Evolutionary conservation across 2,888 invertebrate genomes (phyloP).

Genomic region (Drosophila conformis): DNA sequence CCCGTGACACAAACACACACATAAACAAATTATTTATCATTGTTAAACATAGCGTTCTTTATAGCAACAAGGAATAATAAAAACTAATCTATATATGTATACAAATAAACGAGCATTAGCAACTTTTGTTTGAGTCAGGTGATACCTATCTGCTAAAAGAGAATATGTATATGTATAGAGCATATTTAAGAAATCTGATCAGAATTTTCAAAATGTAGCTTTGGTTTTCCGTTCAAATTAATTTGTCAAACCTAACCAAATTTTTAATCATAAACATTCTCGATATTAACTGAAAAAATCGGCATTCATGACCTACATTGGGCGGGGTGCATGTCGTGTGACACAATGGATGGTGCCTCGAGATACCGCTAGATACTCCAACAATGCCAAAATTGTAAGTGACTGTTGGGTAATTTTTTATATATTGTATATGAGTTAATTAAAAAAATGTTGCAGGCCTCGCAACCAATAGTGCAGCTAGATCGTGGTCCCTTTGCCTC

Average conservation of each 20-base stretch:
- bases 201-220: background rate
- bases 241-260: background rate
- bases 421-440: background rate
- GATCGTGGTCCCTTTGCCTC: conserved; percentile 82
- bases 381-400: conserved; percentile 8
- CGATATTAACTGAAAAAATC: conserved; percentile 40
- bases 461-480: background rate
- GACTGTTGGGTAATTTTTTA: background rate
- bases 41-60: conserved; percentile 71
- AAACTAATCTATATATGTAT: conserved; percentile 50
- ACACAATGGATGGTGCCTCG: background rate
- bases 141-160: background rate
- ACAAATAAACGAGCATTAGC: background rate
- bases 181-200: background rate
- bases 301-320: conserved; percentile 9
- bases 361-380: conserved; percentile 13
- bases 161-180: background rate
- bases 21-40: conserved; percentile 61
- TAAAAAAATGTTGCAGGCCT: background rate
- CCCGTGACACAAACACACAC: conserved; percentile 43
- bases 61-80: conserved; percentile 68
- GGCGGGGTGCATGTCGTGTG: conserved; percentile 22
- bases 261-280: conserved; percentile 13
- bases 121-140: background rate
- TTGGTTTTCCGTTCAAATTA: conserved; percentile 1